Evolutionary conservation across 2,113 vertebrate species (phyloP), one percentile per base, ranked within the genome.

Genomic region (Paedocypris sp.): DNA sequence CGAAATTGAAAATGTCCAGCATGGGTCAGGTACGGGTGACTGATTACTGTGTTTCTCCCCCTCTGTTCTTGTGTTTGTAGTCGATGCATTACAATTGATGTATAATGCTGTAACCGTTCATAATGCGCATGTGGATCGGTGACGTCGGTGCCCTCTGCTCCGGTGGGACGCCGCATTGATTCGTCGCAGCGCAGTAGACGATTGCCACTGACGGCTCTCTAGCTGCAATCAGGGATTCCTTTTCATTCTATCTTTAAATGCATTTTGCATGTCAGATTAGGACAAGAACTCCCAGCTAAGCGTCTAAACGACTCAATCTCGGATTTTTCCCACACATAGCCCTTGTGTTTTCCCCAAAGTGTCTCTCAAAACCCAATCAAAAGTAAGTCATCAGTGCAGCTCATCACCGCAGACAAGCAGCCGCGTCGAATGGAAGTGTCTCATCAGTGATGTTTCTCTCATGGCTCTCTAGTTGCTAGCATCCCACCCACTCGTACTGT

Each of bases 261-360:
- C 23, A 19, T 68, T 62, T 49, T 54, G 47, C 62, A 32, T 49
- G 52, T 56, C 60, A 71, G 66, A 71, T 74, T 71, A 71, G 71
- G 72, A 74, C 50, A 18, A 18, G 38, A 54, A 66, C 49, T 51
- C 58, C 65, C 62, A 71, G 66, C 65, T 69, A 68, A 71, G 59
- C 66, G 59, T 48, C 42, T 47, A 63, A 67, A 71, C 72, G 52
- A 63, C 69, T 69, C 72, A 71, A 64, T 69, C 38, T 60, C 45
- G 12, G 20, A 59, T 54, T 56, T 45, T 42, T n/a, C n/a, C 60
- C 49, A 35, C 63, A 52, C 58, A 32, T 38, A 29, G 28, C 60
- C 46, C 36, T 28, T 28, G 3, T 45, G 16, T 50, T 60, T 54
- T 49, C 35, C 68, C 38, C 35, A 33, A 59, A 59, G 68, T 53